These are phyloP conservation scores for Hippoglossus stenolepis DNA, from an alignment of 2,113 vertebrate species.

Conservation along the genomic window DNA sequence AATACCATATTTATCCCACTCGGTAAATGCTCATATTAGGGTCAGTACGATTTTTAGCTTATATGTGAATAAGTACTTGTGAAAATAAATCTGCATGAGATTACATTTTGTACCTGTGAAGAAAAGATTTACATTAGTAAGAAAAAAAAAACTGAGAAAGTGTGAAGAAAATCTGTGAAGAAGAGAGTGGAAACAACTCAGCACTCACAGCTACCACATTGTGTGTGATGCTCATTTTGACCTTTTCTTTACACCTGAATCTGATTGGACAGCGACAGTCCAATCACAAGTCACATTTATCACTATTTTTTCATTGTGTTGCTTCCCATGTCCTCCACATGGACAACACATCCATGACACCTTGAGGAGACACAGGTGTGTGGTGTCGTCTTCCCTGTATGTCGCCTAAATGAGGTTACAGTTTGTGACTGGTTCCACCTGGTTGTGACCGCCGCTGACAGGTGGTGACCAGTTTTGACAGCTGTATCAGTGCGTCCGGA, in stretches of 20 bases:
- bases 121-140: too few species aligned
- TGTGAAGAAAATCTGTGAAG: too few species aligned
- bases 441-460: slow-evolving; percentile 55
- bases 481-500: slow-evolving; percentile 28
- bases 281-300: neutral
- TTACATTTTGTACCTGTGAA: too few species aligned
- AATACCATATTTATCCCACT: too few species aligned
- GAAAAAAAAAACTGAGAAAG: too few species aligned
- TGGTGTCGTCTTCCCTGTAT: slow-evolving; percentile 1
- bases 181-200: neutral
- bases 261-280: neutral
- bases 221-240: neutral
- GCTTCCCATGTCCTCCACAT: neutral
- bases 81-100: too few species aligned
- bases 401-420: slow-evolving; percentile 34
- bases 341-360: slow-evolving; percentile 1
- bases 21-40: too few species aligned
- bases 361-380: slow-evolving; percentile 19
- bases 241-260: neutral
- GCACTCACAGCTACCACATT: neutral
- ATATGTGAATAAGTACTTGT: too few species aligned
- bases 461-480: slow-evolving; percentile 62
- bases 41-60: too few species aligned
- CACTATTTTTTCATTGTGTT: neutral
- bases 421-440: slow-evolving; percentile 54